Percentiles rank a stretch among this genome's conserved stretches.
phyloP scores from a whole-genome alignment of 2,113 vertebrate species.

The Takifugu bimaculatus region DNA sequence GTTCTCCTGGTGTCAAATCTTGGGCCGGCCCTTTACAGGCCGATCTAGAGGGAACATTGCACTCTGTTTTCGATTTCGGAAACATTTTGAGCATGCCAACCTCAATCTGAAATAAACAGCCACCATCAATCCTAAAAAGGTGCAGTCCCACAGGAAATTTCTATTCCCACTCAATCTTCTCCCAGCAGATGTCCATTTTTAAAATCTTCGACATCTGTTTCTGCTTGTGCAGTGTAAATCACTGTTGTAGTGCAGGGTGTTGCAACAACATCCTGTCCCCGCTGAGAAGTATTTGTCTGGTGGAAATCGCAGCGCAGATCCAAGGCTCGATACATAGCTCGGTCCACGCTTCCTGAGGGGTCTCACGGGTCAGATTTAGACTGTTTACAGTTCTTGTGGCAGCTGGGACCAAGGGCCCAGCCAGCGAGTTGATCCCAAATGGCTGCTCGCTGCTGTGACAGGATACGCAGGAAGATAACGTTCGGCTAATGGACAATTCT shows the following conservation, averaged over 20 bases:
- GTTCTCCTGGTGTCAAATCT: too few relatives aligned
- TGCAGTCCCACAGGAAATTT: slow-evolving; percentile 4
- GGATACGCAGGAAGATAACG: slow-evolving; percentile 42
- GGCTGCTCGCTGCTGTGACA: slow-evolving; percentile 32
- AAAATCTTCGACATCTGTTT: slow-evolving; percentile 55
- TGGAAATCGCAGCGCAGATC: slow-evolving; percentile 43
- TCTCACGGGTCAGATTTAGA: slow-evolving; percentile 41
- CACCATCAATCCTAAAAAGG: slow-evolving; percentile 10
- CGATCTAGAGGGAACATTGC: background rate
- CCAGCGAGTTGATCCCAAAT: slow-evolving; percentile 12
- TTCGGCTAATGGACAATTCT: slow-evolving; percentile 53
- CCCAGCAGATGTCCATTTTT: slow-evolving; percentile 28
- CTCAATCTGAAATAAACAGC: slow-evolving; percentile 10
- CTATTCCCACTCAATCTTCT: slow-evolving; percentile 2
- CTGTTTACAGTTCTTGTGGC: slow-evolving; percentile 27
- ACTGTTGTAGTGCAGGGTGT: slow-evolving; percentile 33
- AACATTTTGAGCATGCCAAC: slow-evolving; percentile 1
- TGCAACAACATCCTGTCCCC: slow-evolving; percentile 67
- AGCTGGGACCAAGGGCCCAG: background rate
- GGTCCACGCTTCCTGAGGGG: slow-evolving; percentile 40
- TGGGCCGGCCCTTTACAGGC: too few relatives aligned
- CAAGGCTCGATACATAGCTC: slow-evolving; percentile 27
- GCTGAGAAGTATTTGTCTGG: slow-evolving; percentile 53
- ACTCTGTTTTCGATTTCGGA: background rate
- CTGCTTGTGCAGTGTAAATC: slow-evolving; percentile 48